Conservation (phyloP, 35 echinoderm and acorn worm genomes). For the Strongylocentrotus purpuratus region DNA sequence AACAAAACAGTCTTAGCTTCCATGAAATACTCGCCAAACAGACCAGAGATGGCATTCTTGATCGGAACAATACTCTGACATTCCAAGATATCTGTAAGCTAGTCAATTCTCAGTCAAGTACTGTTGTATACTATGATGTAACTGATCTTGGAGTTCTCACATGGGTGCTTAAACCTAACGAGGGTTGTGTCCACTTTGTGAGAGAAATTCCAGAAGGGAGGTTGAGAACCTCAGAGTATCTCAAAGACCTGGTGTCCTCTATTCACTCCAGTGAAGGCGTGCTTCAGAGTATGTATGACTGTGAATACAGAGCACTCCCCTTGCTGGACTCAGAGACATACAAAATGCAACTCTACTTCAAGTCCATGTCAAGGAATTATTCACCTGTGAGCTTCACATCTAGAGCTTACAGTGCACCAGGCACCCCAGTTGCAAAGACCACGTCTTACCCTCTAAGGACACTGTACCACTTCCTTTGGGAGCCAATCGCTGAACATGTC, state of each 20-base stretch:
- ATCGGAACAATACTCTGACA: background rate
- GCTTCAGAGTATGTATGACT: constrained; percentile 59
- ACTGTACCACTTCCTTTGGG: constrained; percentile 58
- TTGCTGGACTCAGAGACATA: constrained; percentile 57
- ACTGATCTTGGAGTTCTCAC: constrained; percentile 55
- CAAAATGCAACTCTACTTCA: constrained; percentile 55
- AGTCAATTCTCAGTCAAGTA: constrained; percentile 47
- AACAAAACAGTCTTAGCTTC: constrained; percentile 39
- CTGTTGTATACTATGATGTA: constrained; percentile 68
- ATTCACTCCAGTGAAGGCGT: constrained; percentile 16
- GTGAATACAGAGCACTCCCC: constrained; percentile 77
- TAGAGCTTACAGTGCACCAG: background rate
- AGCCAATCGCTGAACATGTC: constrained; percentile 35
- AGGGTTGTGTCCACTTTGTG: constrained; percentile 63
- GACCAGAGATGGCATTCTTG: background rate
- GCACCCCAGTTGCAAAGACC: background rate
- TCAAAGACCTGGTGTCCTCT: constrained; percentile 45
- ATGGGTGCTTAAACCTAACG: constrained; percentile 68
- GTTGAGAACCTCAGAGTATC: constrained; percentile 25
- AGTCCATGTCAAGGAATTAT: constrained; percentile 14
- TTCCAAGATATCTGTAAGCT: constrained; percentile 66
- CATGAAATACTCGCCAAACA: constrained; percentile 34
- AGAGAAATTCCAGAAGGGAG: background rate
- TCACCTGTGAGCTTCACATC: background rate
- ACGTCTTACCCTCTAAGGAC: constrained; percentile 27